A percentile compares a stretch with the other conserved stretches of the same genome.
Conservation (phyloP, 2,888 invertebrate genomes). For the Agriopis leucophaearia region DNA sequence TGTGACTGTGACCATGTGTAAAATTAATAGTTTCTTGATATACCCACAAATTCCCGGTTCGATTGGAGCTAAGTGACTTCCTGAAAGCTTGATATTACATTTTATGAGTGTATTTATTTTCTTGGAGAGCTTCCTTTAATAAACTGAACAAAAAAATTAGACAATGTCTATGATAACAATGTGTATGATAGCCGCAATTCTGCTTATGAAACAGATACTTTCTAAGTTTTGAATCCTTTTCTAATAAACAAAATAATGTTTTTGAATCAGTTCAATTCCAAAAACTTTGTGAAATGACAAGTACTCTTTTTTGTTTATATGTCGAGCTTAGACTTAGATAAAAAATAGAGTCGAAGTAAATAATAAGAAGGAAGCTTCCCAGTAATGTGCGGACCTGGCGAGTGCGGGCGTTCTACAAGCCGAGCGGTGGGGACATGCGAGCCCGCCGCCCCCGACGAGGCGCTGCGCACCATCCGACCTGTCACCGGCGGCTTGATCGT, state of each 20-base stretch:
- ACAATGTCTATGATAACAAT: no score
- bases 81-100: slow-evolving; percentile 52
- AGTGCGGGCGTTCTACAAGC: slow-evolving; percentile 73
- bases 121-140: slow-evolving; percentile 57
- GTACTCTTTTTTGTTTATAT: no score
- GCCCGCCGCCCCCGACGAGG: slow-evolving; percentile 79
- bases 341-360: background rate
- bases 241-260: background rate
- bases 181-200: no score
- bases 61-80: slow-evolving; percentile 37
- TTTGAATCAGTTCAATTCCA: background rate
- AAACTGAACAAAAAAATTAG: background rate
- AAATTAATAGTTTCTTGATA: slow-evolving; percentile 41
- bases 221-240: background rate
- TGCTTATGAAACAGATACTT: background rate
- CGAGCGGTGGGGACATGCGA: slow-evolving; percentile 73
- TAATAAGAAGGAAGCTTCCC: slow-evolving; percentile 44
- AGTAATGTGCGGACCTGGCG: slow-evolving; percentile 54
- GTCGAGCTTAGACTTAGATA: background rate
- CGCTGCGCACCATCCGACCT: slow-evolving; percentile 86
- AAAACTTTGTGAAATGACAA: background rate
- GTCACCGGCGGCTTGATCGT: slow-evolving; percentile 62
- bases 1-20: slow-evolving; percentile 58
- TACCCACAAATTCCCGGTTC: slow-evolving; percentile 38
- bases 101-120: slow-evolving; percentile 48